These are phyloP conservation scores for Parauchenoglanis punctatus DNA, from an alignment of 2,797 vertebrate genomes.

Conservation along the genomic window DNA sequence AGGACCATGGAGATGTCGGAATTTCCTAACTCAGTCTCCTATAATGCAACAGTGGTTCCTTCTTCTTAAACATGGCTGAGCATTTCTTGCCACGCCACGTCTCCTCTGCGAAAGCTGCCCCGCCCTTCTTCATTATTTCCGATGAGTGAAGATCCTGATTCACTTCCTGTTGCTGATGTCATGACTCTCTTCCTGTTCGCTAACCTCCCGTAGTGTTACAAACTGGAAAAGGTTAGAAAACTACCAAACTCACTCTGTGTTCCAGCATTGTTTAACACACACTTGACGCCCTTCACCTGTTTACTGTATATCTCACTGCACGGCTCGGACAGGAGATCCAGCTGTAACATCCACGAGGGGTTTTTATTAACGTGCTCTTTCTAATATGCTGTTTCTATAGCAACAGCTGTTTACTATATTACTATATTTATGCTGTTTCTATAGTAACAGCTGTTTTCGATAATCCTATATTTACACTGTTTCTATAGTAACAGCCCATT, in stretches of 20 bases:
- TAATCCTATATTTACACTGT: no score
- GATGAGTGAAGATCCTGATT: neutral
- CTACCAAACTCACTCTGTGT: neutral
- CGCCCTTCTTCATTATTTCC: neutral
- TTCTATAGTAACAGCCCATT: neutral
- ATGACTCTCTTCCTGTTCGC: conserved; percentile 38
- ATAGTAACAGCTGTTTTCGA: neutral
- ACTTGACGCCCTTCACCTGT: neutral
- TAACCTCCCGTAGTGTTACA: conserved; percentile 26
- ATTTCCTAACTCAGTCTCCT: neutral
- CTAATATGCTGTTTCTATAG: no score
- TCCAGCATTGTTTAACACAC: conserved; percentile 2
- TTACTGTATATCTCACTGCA: neutral
- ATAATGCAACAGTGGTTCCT: neutral
- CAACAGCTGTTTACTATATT: no score
- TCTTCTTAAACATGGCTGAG: neutral
- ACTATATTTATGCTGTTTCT: no score
- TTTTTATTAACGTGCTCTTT: no score
- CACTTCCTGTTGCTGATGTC: conserved; percentile 48
- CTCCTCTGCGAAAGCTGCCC: neutral
- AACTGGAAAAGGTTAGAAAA: neutral
- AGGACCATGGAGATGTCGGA: neutral
- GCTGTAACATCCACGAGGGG: no score
- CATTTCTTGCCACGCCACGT: conserved; percentile 4
- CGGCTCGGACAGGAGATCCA: no score